phyloP scores from a whole-genome alignment of 1,140 invertebrate genomes.

The Lysiphlebus fabarum region DNA sequence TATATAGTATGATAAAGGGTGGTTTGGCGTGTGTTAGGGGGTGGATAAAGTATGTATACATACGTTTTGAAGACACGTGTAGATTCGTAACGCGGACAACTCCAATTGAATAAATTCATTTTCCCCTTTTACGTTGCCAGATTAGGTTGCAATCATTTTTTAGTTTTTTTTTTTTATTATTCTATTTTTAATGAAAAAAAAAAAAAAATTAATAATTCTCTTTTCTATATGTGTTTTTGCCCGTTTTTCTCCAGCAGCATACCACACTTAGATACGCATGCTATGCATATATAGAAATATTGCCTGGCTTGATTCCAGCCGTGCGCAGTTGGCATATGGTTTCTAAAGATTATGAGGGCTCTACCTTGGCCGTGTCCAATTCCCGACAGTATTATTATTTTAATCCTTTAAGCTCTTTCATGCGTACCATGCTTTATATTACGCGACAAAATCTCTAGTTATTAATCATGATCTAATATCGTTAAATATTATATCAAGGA shows the following conservation, averaged over 20 bases:
- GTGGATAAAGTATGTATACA: constrained; percentile 11
- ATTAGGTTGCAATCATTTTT: constrained; percentile 43
- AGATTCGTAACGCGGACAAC: constrained; percentile 22
- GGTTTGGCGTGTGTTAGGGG: constrained; percentile 4
- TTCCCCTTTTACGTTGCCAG: constrained; percentile 39
- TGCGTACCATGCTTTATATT: constrained; percentile 9
- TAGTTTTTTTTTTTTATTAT: constrained; percentile 21
- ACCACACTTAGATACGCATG: not conserved
- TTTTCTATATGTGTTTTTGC: constrained; percentile 13
- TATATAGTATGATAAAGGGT: constrained; percentile 5
- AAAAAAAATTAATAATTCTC: not conserved
- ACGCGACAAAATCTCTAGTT: constrained; percentile 11
- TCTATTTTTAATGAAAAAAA: not conserved
- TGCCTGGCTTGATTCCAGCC: constrained; percentile 40
- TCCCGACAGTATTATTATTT: constrained; percentile 50
- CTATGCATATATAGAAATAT: constrained; percentile 21
- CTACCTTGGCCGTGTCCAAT: constrained; percentile 43
- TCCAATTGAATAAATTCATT: constrained; percentile 47
- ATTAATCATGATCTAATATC: too few species aligned
- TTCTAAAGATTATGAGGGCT: constrained; percentile 31
- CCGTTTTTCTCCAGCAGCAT: constrained; percentile 4
- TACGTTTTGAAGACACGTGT: not conserved
- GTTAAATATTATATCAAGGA: too few species aligned
- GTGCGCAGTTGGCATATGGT: constrained; percentile 33
- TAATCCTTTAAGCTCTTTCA: constrained; percentile 38